Percentiles rank a stretch among this genome's conserved stretches.
Conservation (phyloP, 2,113 vertebrate genomes). For the Scatophagus argus region DNA sequence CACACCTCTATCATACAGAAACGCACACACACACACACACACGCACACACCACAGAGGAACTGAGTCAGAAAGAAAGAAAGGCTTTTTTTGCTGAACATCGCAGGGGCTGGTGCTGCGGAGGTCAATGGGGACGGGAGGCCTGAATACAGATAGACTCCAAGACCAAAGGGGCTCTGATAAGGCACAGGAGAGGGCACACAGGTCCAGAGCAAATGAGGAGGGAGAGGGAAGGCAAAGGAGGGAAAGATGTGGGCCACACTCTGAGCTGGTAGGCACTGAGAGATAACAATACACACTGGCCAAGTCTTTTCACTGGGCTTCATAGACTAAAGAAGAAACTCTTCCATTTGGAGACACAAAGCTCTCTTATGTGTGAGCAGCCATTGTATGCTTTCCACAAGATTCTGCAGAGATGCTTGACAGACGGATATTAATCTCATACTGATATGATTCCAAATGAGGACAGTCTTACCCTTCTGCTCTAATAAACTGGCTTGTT, state of each 20-base stretch:
- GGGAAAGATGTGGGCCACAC: slow-evolving; percentile 43
- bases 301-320: slow-evolving; percentile 34
- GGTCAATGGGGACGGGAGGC: slow-evolving; percentile 58
- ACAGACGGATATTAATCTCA: slow-evolving; percentile 32
- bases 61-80: slow-evolving; percentile 60
- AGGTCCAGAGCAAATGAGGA: slow-evolving; percentile 47
- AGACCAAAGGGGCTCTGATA: slow-evolving; percentile 73
- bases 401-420: slow-evolving; percentile 9
- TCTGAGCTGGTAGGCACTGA: slow-evolving; percentile 39
- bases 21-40: slow-evolving; percentile 32
- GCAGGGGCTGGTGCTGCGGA: slow-evolving; percentile 34
- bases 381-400: neutral
- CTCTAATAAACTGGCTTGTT: neutral
- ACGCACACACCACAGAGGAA: slow-evolving; percentile 23
- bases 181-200: slow-evolving; percentile 54
- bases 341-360: slow-evolving; percentile 33
- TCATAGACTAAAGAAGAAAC: slow-evolving; percentile 7
- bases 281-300: slow-evolving; percentile 60
- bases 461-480: neutral
- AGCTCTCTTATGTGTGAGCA: slow-evolving; percentile 26
- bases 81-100: slow-evolving; percentile 63
- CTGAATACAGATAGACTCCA: slow-evolving; percentile 63
- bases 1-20: slow-evolving; percentile 49
- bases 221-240: slow-evolving; percentile 21
- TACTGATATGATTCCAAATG: slow-evolving; percentile 15